Conservation (phyloP, 2,797 vertebrate species). For the Gymnocypris eckloni region DNA sequence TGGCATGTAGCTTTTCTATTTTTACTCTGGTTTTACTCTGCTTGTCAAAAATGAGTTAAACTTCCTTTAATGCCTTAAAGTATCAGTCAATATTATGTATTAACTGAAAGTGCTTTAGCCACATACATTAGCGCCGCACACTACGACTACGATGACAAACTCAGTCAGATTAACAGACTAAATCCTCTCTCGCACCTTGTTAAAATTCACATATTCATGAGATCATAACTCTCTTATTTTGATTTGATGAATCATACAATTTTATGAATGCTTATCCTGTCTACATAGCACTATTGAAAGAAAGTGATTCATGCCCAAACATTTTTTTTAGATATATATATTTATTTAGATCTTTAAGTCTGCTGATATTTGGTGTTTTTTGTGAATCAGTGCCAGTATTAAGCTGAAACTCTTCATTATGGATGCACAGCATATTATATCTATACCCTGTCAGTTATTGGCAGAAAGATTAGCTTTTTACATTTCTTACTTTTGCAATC, state of each 20-base stretch:
- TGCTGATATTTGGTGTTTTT: background rate
- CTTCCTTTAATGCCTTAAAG: slow-evolving; percentile 47
- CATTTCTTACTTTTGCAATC: background rate
- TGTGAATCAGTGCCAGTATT: background rate
- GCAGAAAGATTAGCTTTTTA: background rate
- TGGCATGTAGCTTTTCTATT: slow-evolving; percentile 24
- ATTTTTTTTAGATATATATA: background rate
- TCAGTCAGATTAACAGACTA: slow-evolving; percentile 44
- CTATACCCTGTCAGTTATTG: background rate
- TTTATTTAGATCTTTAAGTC: background rate
- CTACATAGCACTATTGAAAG: background rate
- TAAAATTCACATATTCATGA: slow-evolving; percentile 23
- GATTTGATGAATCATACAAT: background rate
- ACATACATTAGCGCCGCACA: slow-evolving; percentile 16
- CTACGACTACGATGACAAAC: slow-evolving; percentile 16
- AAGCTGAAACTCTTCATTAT: background rate
- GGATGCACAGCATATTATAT: background rate
- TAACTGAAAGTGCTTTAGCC: slow-evolving; percentile 39
- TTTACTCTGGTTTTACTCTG: slow-evolving; percentile 33
- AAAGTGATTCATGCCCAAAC: background rate
- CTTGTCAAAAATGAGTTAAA: slow-evolving; percentile 40
- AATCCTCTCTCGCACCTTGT: slow-evolving; percentile 14
- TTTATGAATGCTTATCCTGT: background rate
- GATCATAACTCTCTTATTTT: slow-evolving; percentile 2
- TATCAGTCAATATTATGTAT: slow-evolving; percentile 53